Conservation (phyloP, 2,797 vertebrate species). For the Gadopsis bispinosus region DNA sequence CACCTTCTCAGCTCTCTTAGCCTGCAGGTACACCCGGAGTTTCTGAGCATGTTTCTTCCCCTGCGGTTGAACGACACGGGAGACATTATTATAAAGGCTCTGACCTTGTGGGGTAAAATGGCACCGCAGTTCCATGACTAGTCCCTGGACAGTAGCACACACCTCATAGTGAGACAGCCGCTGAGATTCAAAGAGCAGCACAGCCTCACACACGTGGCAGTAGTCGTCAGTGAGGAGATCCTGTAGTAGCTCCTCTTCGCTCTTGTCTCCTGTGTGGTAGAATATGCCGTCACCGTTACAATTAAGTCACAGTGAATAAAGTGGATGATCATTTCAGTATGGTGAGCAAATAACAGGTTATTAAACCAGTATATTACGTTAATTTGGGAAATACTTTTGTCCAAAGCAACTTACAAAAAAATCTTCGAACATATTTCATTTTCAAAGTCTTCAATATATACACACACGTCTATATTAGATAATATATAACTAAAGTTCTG, state of each 20-base stretch:
- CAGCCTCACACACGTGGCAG: slow-evolving; percentile 89
- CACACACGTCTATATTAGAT: neutral
- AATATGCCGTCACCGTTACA: slow-evolving; percentile 10
- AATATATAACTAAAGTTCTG: neutral
- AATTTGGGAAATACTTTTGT: neutral
- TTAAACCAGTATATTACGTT: neutral
- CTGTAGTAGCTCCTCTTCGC: slow-evolving; percentile 71
- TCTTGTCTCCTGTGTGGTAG: slow-evolving; percentile 58
- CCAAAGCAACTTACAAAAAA: neutral
- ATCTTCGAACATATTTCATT: too few species aligned
- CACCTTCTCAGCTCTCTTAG: slow-evolving; percentile 76
- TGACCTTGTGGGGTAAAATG: neutral
- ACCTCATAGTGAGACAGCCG: slow-evolving; percentile 91
- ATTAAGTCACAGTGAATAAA: neutral
- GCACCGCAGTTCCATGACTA: neutral
- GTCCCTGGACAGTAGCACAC: slow-evolving; percentile 37
- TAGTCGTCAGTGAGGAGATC: slow-evolving; percentile 86
- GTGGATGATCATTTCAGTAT: neutral
- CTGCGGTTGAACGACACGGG: slow-evolving; percentile 71
- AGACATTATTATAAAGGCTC: slow-evolving; percentile 11
- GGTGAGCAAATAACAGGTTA: neutral
- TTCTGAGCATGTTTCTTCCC: slow-evolving; percentile 91
- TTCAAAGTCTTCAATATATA: too few species aligned
- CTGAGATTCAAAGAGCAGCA: slow-evolving; percentile 88
- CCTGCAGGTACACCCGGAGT: slow-evolving; percentile 84